Base-by-base conservation (phyloP, 2,113 vertebrate species). In the Hoplias malabaricus region DNA sequence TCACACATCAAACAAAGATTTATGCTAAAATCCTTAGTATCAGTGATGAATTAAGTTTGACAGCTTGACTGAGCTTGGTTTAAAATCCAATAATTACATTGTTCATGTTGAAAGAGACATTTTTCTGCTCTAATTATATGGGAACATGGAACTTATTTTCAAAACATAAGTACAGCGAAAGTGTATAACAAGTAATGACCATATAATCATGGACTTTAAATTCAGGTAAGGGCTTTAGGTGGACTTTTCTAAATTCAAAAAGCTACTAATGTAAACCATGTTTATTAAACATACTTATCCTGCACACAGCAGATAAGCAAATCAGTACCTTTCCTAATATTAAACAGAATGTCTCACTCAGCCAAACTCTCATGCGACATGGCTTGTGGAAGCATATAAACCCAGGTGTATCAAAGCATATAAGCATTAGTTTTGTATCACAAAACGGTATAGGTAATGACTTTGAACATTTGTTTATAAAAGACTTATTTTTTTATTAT, bases 1-100 rank as follows among this genome's bases (percentile, higher is more conserved):
- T 69, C 62, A 73, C 31, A 66, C 42, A 56, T 78, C 62, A 76
- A 79, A 57, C 29, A 1, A 0, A 33, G 16, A 46, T 43, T 66
- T n/a, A 27, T 59, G 67, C 29, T 57, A 33, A 69, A 68, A 16
- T 36, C 29, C 53, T 53, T 68, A n/a, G 40, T 59, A 70, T 48
- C 48, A 77, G 38, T 46, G 16, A 69, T 34, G 19, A n/a, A 29
- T 54, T 21, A 10, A 50, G 59, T 29, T 38, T 63, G 19, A 19
- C 57, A 23, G 36, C 70, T 73, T 33, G 16, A 31, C 62, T 73
- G 4, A n/a, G 36, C 21, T 77, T 34, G 23, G 67, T 59, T 77
- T 40, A 34, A 33, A 66, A n/a, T 50, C 67, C 72, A 1, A 13
- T 16, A 33, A 59, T 31, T 34, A 68, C 25, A 61, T 31, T 33